A percentile compares a stretch with the other conserved stretches of the same genome.
Conservation (phyloP, 1,140 invertebrate species). For the Caenorhabditis brenneri region DNA sequence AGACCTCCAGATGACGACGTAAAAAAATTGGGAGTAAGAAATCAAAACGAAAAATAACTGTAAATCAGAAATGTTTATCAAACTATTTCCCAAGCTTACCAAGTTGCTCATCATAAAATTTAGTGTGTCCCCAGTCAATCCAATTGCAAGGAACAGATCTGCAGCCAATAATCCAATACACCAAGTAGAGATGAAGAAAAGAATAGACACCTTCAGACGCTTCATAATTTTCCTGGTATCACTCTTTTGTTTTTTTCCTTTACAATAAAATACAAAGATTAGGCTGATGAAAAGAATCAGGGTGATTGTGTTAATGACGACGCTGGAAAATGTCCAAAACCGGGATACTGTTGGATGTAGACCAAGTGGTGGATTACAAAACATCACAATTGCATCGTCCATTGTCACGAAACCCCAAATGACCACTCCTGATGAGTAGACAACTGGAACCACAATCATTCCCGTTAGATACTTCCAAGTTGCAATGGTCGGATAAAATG, state of each 20-base stretch:
- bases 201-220: background rate
- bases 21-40: slow-evolving; percentile 37
- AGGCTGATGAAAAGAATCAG: background rate
- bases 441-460: background rate
- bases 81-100: background rate
- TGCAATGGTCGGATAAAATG: background rate
- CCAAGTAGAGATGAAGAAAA: slow-evolving; percentile 18
- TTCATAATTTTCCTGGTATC: slow-evolving; percentile 31
- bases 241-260: slow-evolving; percentile 26
- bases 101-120: slow-evolving; percentile 27
- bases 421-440: background rate
- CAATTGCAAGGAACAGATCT: background rate
- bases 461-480: background rate
- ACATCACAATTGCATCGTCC: slow-evolving; percentile 20
- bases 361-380: slow-evolving; percentile 35
- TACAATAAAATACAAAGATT: background rate
- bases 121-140: background rate
- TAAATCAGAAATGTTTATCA: background rate
- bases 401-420: background rate
- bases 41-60: slow-evolving; percentile 31
- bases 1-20: slow-evolving; percentile 18
- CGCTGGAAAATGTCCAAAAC: slow-evolving; percentile 23
- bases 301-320: slow-evolving; percentile 17
- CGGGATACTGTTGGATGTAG: slow-evolving; percentile 13
- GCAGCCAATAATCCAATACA: slow-evolving; percentile 12